Evolutionary conservation across 2,888 invertebrate genomes (phyloP), one percentile per base, ranked within the genome.

Genomic region (Torymus auratus): DNA sequence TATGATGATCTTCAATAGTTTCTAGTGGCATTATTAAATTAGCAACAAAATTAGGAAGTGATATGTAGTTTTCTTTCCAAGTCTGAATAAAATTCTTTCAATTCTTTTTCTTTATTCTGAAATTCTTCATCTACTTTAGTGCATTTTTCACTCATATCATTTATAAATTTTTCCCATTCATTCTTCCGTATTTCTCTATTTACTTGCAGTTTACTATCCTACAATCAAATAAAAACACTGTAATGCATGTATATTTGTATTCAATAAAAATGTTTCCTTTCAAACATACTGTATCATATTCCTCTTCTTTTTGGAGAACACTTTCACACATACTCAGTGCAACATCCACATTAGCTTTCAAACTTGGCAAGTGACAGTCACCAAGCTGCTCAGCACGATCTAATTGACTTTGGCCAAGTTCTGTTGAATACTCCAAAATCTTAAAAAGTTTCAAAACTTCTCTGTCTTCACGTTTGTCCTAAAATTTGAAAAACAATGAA

Each of bases 371-470:
- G 84, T 94, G 93, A 78, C 92, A 91, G 87, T 94, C 93, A 60
- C 94, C 93, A 80, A 93, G 91, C 83, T 93, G 93, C 82, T 93
- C 93, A n/a, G 95, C 93, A 85, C 94, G 94, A 56, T 94, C 94
- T 7, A 95, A 92, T 88, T 96, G 94, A 78, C 93, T 94, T 87
- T 96, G 95, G 88, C 94, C 95, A 23, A 97, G 93, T 84, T 96
- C 96, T 1, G 95, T 95, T 13, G 95, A 92, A 85, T 94, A 94
- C 90, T 96, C 96, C 58, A 96, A 92, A 73, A 95, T 93, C 84
- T 94, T 93, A 90, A 97, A 96, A 78, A 97, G 92, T 85, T 94
- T 93, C 87, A 95, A 95, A 2, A 96, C 94, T 91, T 97, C 97
- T 84, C 94, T 92, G 85, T 97, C 96, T 70, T 94, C 93, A 81